Evolutionary conservation across 2,113 vertebrate species (phyloP), one percentile per base, ranked within the genome.

Genomic region (Hemiscyllium ocellatum): DNA sequence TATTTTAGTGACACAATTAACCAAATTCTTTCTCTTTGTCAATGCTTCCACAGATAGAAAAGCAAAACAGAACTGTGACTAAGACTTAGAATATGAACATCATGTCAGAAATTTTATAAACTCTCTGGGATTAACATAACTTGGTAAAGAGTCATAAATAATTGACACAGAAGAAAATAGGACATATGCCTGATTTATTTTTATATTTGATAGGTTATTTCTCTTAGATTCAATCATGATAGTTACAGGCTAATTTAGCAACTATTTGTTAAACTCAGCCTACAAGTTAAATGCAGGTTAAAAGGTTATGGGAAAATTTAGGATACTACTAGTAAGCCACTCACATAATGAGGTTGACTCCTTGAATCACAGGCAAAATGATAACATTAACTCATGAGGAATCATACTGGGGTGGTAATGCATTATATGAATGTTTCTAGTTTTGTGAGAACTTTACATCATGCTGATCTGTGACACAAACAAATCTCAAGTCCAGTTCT

Each of bases 251-350:
- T 66, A 66, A 66, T 93, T 66, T 93, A 37, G 33, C 6, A n/a
- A 65, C 65, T 93, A 93, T 66, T n/a, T 91, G 12, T 91, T 91
- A 3, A 61, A 91, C 87, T 91, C 87, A 65, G 87, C 52, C 56
- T 65, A 56, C 61, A n/a, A 91, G 56, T 56, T 93, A 93, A 93
- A 20, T 66, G 17, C 61, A 93, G 33, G 19, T 93, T 37, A 93
- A 93, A 93, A 93, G 89, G 6, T 93, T n/a, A 93, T 93, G 89
- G 89, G 89, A 66, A 93, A 37, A 37, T 37, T 6, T 93, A 33
- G 56, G 33, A 20, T 66, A n/a, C 33, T 37, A 37, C 17, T 19
- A 33, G 33, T 22, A 93, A 66, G 10, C 89, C 56, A 22, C 33
- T 37, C 89, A 17, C 61, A 93, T 65, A 37, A 33, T 93, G 17